Percentiles rank a stretch among this genome's conserved stretches.
phyloP scores from a whole-genome alignment of 2,113 vertebrate genomes.

The Silurus glanis region DNA sequence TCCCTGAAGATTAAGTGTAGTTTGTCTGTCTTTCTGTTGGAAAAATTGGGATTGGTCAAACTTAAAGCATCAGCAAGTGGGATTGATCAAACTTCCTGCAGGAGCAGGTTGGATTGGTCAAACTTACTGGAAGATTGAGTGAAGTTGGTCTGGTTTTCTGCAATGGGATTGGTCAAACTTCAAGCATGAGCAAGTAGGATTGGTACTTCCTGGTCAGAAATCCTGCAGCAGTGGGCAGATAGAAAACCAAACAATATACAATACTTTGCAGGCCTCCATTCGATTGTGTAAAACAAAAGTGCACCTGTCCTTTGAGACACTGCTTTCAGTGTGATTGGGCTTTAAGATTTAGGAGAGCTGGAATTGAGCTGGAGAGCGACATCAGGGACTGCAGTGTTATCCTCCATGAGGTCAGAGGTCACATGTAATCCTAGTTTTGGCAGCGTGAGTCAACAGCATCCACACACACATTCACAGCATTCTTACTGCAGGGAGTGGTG shows the following conservation, averaged over 20 bases:
- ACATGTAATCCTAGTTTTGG: slow-evolving; percentile 19
- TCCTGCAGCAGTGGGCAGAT: background rate
- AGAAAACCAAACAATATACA: background rate
- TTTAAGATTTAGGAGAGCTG: background rate
- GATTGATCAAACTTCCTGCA: background rate
- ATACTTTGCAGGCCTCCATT: background rate
- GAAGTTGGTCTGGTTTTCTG: too few relatives aligned
- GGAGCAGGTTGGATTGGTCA: background rate
- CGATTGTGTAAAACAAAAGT: background rate
- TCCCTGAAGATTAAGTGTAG: too few relatives aligned
- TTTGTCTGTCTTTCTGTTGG: too few relatives aligned
- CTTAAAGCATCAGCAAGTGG: background rate
- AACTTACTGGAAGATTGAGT: too few relatives aligned
- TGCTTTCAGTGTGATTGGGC: background rate
- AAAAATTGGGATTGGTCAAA: too few relatives aligned
- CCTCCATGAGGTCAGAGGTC: slow-evolving; percentile 21
- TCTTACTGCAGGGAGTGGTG: slow-evolving; percentile 20
- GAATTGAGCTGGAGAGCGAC: background rate
- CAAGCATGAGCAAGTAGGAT: too few relatives aligned
- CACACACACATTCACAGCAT: slow-evolving; percentile 6
- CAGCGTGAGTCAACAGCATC: background rate
- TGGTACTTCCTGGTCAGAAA: background rate
- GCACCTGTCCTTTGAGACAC: background rate
- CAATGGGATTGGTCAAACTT: too few relatives aligned
- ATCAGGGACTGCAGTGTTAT: slow-evolving; percentile 14